These are phyloP conservation scores for Camponotus fellah DNA, from an alignment of 2,888 invertebrate species.

Conservation along the genomic window DNA sequence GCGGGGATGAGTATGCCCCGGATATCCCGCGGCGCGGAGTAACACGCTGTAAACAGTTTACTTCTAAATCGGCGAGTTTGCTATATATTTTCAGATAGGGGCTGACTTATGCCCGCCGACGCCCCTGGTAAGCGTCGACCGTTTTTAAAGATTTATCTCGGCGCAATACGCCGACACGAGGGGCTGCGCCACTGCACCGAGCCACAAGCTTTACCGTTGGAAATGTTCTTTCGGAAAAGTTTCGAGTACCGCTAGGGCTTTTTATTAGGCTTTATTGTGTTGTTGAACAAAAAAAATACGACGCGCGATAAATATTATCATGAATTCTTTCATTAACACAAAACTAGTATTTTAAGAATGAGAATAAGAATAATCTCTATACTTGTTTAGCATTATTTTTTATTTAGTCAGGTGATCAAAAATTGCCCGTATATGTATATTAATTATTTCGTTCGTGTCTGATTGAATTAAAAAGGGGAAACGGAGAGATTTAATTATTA, in stretches of 20 bases:
- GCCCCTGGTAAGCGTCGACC: slow-evolving; percentile 74
- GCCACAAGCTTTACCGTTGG: slow-evolving; percentile 37
- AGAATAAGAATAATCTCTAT: background rate
- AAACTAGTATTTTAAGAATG: background rate
- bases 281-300: background rate
- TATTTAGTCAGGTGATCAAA: background rate
- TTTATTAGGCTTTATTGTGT: background rate
- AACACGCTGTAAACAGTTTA: slow-evolving; percentile 83
- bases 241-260: slow-evolving; percentile 20
- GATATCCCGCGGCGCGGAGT: slow-evolving; percentile 69
- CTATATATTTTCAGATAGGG: slow-evolving; percentile 85
- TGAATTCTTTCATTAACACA: background rate
- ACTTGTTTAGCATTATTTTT: background rate
- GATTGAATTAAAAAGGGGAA: slow-evolving; percentile 62
- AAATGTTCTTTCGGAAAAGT: slow-evolving; percentile 36
- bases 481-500: slow-evolving; percentile 84
- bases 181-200: slow-evolving; percentile 53
- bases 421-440: background rate
- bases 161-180: slow-evolving; percentile 59
- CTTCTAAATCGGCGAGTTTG: slow-evolving; percentile 81
- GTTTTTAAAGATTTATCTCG: slow-evolving; percentile 84
- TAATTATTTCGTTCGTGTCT: background rate
- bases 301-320: background rate
- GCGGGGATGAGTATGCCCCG: slow-evolving; percentile 53
- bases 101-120: slow-evolving; percentile 81